Percentiles rank a stretch among this genome's conserved stretches.
These are phyloP conservation scores for Drosophila emarginata DNA, from an alignment of 2,888 invertebrate species.

Conservation along the genomic window DNA sequence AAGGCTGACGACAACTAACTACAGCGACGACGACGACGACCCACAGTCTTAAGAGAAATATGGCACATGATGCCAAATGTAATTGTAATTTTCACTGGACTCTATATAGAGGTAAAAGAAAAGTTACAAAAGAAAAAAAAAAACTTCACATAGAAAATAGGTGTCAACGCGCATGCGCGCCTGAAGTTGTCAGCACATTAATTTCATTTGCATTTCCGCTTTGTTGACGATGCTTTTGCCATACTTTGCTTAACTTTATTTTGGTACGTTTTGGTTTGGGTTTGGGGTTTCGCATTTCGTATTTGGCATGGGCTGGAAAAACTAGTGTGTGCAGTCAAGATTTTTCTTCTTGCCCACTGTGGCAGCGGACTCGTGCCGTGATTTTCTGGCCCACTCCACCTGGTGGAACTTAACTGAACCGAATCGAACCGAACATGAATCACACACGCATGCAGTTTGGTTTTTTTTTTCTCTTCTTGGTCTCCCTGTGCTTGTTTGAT, in stretches of 20 bases:
- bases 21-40: conserved; percentile 39
- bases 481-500: conserved; percentile 49
- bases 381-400: conserved; percentile 62
- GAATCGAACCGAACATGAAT: conserved; percentile 63
- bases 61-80: conserved; percentile 71
- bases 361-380: conserved; percentile 65
- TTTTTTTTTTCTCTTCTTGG: conserved; percentile 3
- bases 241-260: too few species aligned
- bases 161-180: conserved; percentile 77
- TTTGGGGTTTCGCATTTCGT: conserved; percentile 67
- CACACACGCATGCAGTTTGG: conserved; percentile 62
- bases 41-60: conserved; percentile 64
- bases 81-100: conserved; percentile 71
- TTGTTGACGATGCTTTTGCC: conserved; percentile 40
- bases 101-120: not conserved
- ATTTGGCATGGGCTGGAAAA: conserved; percentile 66
- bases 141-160: conserved; percentile 50
- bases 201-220: conserved; percentile 80
- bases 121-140: conserved; percentile 20
- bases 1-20: conserved; percentile 39
- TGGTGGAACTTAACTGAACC: conserved; percentile 42
- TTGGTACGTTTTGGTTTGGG: not conserved
- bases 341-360: conserved; percentile 68
- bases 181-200: conserved; percentile 74
- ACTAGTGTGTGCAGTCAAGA: conserved; percentile 59